Evolutionary conservation across 2,888 invertebrate genomes (phyloP).

Genomic region (Fragum sueziense): DNA sequence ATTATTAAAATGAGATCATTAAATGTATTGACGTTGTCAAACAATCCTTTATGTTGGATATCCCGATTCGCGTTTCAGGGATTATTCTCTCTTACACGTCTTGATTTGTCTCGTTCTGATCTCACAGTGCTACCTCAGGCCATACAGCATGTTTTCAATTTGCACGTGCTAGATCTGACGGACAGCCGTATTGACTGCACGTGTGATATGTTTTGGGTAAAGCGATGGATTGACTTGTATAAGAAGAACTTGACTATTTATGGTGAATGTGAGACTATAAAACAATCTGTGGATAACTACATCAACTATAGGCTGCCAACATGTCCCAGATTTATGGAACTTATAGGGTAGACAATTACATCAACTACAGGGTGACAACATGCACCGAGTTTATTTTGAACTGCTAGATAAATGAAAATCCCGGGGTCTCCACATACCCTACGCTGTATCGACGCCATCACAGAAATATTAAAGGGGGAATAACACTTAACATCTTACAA

Average conservation of each 20-base stretch:
- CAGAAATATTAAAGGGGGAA: too few species aligned
- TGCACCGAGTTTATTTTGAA: too few species aligned
- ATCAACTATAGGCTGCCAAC: constrained; percentile 46
- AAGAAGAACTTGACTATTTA: constrained; percentile 16
- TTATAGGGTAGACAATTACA: background rate
- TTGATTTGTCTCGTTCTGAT: constrained; percentile 52
- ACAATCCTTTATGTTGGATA: constrained; percentile 59
- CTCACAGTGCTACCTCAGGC: constrained; percentile 50
- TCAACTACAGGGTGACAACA: too few species aligned
- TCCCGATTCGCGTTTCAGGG: constrained; percentile 49
- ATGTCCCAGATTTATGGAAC: constrained; percentile 49
- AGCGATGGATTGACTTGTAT: constrained; percentile 23
- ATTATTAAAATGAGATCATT: constrained; percentile 46
- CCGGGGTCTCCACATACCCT: too few species aligned
- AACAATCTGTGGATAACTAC: constrained; percentile 49
- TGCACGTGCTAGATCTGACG: constrained; percentile 21
- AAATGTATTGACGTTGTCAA: constrained; percentile 35
- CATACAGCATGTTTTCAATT: constrained; percentile 37
- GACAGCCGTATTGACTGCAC: constrained; percentile 56
- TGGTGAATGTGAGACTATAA: constrained; percentile 59
- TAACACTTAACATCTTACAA: too few species aligned
- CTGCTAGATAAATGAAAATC: too few species aligned
- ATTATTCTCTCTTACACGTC: constrained; percentile 19
- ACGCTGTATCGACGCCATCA: too few species aligned
- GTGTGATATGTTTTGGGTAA: constrained; percentile 59